These are phyloP conservation scores for Diachasma alloeum DNA, from an alignment of 1,140 invertebrate species.

Conservation along the genomic window DNA sequence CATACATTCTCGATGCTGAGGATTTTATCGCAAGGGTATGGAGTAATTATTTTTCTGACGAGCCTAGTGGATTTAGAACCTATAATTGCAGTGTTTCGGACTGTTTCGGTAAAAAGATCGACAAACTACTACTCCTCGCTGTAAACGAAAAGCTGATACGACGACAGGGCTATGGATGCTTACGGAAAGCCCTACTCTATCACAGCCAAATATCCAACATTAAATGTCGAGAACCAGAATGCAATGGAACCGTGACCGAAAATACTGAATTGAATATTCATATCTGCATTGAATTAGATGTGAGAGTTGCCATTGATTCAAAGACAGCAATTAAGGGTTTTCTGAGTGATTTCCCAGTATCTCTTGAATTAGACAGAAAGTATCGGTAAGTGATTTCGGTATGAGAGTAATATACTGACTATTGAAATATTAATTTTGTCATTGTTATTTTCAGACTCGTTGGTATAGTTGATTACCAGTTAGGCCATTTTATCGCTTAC, in stretches of 20 bases:
- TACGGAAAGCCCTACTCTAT: background rate
- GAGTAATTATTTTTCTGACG: background rate
- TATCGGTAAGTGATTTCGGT: background rate
- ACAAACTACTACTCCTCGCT: background rate
- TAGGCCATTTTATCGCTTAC: background rate
- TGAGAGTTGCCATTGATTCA: background rate
- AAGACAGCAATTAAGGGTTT: background rate
- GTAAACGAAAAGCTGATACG: background rate
- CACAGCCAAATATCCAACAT: background rate
- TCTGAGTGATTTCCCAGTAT: background rate
- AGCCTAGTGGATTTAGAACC: conserved; percentile 1
- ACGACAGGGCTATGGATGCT: background rate
- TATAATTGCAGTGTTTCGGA: background rate
- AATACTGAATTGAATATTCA: background rate
- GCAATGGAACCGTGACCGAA: background rate
- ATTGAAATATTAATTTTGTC: background rate
- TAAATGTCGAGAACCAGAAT: background rate
- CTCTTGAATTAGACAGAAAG: background rate
- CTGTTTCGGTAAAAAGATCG: background rate
- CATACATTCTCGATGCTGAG: background rate
- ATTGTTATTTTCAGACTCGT: background rate
- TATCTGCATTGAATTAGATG: conserved; percentile 1
- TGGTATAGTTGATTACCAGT: background rate
- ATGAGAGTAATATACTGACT: background rate
- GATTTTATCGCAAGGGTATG: conserved; percentile 4